Evolutionary conservation across 2,797 vertebrate genomes (phyloP), one percentile per base, ranked within the genome.

Genomic region (Oreochromis mossambicus): DNA sequence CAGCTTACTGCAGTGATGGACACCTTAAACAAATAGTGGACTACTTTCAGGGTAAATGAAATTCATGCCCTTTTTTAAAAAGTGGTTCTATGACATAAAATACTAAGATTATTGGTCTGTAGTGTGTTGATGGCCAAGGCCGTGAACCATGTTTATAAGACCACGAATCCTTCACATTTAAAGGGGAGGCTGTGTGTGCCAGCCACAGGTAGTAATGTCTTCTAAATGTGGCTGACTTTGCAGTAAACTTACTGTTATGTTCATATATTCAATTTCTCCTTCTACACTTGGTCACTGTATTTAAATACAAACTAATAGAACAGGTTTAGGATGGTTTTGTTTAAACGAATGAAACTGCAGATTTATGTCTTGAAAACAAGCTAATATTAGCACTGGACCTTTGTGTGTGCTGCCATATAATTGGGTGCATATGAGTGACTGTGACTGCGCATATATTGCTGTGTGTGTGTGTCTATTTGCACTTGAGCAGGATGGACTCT

Each of bases 391-490:
- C 29, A 12, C 26, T 36, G 54, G 26, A 68, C 24, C 17, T 77
- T 24, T 85, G 52, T 79, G 77, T n/a, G 80, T 36, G 29, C 21
- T 41, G 41, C 54, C 41, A 75, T 68, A 43, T 79, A 75, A 88
- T 86, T 61, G 75, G 79, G 58, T 63, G 5, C 56, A 52, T 70
- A 55, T 34, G 78, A 63, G 70, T 75, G 61, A 87, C n/a, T 89
- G 88, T 92, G 90, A 85, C 89, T 73, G 73, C 73, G 87, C 88
- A 89, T 89, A 79, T 83, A 78, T 85, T 83, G 56, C 4, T 38
- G 55, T 38, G 79, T 77, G 10, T 55, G 41, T 34, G 56, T 83
- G 26, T 86, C 83, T 92, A 90, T 95, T 95, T 95, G 89, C 90
- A 91, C 92, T 94, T 91, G 82, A 91, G 82, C 86, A 82, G 83